These are phyloP conservation scores for Pelecanoides urinatrix DNA, from an alignment of 2,113 vertebrate species.

Conservation along the genomic window DNA sequence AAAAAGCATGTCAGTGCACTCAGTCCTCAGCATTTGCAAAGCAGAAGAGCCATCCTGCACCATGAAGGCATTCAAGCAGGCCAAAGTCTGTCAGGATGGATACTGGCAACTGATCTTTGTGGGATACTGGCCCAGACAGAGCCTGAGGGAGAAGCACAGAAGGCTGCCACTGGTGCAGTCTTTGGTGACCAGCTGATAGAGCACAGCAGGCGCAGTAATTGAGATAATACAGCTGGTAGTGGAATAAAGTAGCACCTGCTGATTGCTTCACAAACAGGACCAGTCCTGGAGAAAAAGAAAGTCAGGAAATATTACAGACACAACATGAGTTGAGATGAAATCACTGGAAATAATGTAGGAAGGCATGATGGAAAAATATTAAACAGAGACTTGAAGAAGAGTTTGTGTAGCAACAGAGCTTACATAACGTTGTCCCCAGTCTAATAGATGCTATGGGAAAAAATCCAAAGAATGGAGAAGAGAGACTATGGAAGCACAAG, in stretches of 20 bases:
- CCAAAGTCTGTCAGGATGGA: neutral
- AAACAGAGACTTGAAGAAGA: neutral
- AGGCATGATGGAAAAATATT: neutral
- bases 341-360: neutral
- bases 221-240: neutral
- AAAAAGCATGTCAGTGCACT: neutral
- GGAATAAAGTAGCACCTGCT: constrained; percentile 1
- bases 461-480: neutral
- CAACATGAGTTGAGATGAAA: neutral
- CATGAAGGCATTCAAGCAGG: neutral
- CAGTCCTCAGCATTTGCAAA: neutral
- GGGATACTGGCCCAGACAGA: neutral
- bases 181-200: neutral
- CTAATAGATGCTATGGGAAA: neutral
- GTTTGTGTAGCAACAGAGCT: neutral
- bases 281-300: neutral
- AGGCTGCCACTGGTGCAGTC: neutral
- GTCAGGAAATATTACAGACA: neutral
- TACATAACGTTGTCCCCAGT: neutral
- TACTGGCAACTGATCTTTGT: neutral
- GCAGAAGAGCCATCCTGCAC: neutral
- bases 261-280: neutral
- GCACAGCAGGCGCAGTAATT: neutral
- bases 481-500: neutral
- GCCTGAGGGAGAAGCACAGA: constrained; percentile 5